Base-by-base conservation (phyloP, 2,888 invertebrate genomes). In the Diarsia brunnea region DNA sequence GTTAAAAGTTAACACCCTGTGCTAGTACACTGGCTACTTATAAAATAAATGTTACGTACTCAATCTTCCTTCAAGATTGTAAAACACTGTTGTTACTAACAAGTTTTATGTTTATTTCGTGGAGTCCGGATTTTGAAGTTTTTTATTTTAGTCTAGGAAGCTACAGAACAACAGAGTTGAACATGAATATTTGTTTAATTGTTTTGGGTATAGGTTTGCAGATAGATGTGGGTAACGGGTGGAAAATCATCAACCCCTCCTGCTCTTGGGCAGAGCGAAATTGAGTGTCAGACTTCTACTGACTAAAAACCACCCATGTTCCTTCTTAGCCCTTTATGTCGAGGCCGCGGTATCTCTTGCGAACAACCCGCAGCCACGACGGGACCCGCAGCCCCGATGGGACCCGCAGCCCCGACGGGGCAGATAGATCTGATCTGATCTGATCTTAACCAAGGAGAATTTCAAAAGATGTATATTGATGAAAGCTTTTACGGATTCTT, bases 1-100 rank as follows among this genome's bases (percentile, higher is more conserved):
- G 82, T 81, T 81, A 81, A 81, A 81, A 82, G 73, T 81, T 82
- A 73, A 82, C 76, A 82, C 55, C 69, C 55, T 67, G 74, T 69
- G 67, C 78, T 73, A 49, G 63, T 70, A 58, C 43, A 70, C 75
- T 38, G 31, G 71, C 61, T 70, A 61, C 69, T 81, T 82, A 55
- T 61, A 77, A 71, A 82, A 77, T 82, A 82, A 82, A 75, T 70
- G 58, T 67, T 70, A 63, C 58, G 58, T 69, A 70, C 73, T 79
- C 69, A 69, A 79, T 77, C 77, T 72, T 69, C 64, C 19, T 68
- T 10, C 16, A 49, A 64, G 65, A 79, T 79, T 72, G 58, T 75
- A 69, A 79, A 81, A 81, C 47, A 72, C 53, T 65, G 60, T 51
- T 76, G 43, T 72, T 68, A 58, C 61, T 63, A 66, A 55, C 61